Evolutionary conservation across 2,113 vertebrate species (phyloP).

Genomic region (Brevimyrus niger): DNA sequence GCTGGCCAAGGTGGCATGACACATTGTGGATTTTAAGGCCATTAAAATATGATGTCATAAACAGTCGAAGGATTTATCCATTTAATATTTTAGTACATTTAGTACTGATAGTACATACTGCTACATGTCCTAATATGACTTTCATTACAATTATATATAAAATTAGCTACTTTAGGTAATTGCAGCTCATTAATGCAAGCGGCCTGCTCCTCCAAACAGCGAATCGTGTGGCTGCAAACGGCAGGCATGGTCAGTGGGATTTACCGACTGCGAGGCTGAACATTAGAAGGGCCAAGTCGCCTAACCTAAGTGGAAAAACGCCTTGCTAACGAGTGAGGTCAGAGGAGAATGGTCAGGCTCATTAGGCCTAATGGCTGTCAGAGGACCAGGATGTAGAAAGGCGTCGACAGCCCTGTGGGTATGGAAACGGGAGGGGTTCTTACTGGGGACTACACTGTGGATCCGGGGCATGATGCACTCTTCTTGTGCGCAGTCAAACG

Average conservation of each 20-base stretch:
- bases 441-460: not conserved
- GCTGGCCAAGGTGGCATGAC: not conserved
- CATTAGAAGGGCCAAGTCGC: not conserved
- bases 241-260: not conserved
- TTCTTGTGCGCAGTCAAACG: not conserved
- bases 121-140: not conserved
- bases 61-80: not conserved
- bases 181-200: not conserved
- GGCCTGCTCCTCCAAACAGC: not conserved
- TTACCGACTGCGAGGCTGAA: not conserved
- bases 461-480: too few species aligned
- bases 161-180: not conserved
- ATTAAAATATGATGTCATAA: not conserved
- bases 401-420: not conserved
- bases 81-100: not conserved
- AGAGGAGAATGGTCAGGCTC: not conserved
- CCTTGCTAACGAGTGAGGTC: not conserved
- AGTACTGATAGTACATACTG: not conserved
- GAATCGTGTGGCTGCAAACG: not conserved
- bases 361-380: not conserved
- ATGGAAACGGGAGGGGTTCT: not conserved
- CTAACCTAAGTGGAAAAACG: not conserved
- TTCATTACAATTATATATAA: not conserved
- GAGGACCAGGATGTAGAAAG: not conserved
- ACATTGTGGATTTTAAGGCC: not conserved